Conservation (phyloP, 2,113 vertebrate genomes). For the Cranoglanis bouderius region DNA sequence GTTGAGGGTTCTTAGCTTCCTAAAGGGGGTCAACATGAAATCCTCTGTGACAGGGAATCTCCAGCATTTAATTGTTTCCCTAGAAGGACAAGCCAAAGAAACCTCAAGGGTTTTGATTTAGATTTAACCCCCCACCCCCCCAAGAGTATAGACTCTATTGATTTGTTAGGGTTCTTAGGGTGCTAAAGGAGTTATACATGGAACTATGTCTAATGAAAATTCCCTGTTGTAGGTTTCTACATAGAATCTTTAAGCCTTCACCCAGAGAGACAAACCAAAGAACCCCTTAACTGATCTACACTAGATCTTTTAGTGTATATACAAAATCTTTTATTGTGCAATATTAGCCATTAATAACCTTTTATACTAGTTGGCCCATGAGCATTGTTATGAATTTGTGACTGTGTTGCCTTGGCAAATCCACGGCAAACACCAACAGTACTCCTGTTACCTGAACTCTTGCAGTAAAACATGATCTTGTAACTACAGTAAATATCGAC, state of each 20-base stretch:
- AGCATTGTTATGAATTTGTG: constrained; percentile 1
- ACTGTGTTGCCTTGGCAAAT: neutral
- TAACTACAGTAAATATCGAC: neutral
- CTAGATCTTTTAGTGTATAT: neutral
- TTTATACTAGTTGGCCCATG: neutral
- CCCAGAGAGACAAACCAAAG: neutral
- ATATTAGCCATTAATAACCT: neutral
- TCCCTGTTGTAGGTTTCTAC: neutral
- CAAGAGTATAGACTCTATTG: neutral
- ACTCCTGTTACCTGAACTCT: neutral
- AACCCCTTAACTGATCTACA: neutral
- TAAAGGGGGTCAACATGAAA: neutral
- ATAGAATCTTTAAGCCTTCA: neutral
- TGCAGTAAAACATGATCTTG: neutral
- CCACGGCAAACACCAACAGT: neutral
- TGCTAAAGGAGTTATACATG: neutral
- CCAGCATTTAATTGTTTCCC: neutral
- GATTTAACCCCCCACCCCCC: neutral
- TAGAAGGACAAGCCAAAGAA: neutral
- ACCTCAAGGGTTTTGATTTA: neutral
- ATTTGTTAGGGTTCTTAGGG: neutral
- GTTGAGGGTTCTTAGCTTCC: neutral
- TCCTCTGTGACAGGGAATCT: neutral
- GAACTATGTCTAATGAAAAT: neutral
- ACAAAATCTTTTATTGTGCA: neutral